These are phyloP conservation scores for Lycaena phlaeas DNA, from an alignment of 2,888 invertebrate genomes.

Conservation along the genomic window DNA sequence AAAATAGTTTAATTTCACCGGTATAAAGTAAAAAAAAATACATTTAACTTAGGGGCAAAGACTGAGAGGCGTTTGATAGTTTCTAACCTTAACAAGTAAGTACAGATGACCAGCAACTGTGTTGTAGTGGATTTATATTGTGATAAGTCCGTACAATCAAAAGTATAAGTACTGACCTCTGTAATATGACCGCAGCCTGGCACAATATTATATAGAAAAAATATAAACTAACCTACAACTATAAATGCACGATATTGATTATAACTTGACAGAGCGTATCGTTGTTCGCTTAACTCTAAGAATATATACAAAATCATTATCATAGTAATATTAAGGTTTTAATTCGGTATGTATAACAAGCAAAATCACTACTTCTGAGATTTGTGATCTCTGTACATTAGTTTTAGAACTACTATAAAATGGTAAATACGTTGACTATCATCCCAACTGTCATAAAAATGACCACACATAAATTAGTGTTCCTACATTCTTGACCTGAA, in stretches of 20 bases:
- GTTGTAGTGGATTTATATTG: neutral
- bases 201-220: slow-evolving; percentile 5
- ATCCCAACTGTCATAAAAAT: too few species aligned
- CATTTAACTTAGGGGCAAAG: neutral
- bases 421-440: too few species aligned
- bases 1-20: neutral
- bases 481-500: too few species aligned
- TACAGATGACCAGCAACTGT: slow-evolving; percentile 11
- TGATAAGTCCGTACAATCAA: slow-evolving; percentile 2
- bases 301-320: slow-evolving; percentile 6
- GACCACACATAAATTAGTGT: too few species aligned
- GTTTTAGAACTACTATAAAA: too few species aligned
- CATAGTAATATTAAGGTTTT: neutral
- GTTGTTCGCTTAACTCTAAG: neutral
- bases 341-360: neutral
- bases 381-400: too few species aligned
- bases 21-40: neutral
- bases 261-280: neutral
- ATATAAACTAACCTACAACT: slow-evolving; percentile 12
- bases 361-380: too few species aligned
- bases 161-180: neutral
- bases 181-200: neutral
- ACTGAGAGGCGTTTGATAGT: neutral
- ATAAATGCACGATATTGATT: slow-evolving; percentile 15
- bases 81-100: slow-evolving; percentile 6